Base-by-base conservation (phyloP, 2,113 vertebrate species). In the Meriones unguiculatus region DNA sequence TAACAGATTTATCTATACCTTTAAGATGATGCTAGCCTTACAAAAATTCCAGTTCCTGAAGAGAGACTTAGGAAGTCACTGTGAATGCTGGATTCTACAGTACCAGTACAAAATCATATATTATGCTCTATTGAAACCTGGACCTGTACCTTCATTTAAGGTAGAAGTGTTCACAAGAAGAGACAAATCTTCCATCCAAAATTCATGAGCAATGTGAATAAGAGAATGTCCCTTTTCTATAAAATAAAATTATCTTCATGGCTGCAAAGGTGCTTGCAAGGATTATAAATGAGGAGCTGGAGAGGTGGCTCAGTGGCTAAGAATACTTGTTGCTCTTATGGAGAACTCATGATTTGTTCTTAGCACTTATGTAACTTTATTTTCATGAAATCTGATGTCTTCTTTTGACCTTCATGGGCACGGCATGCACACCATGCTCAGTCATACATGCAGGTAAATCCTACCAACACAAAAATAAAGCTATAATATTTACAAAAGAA, bases 121-220 rank as follows among this genome's bases (percentile, higher is more conserved):
- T 4, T 59, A 10, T 35, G 4, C 25, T 30, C 0, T 1, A 1
- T 7, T 20, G 12, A 76, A 3, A n/a, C 4, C 32, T 35, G 35
- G 13, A 2, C 7, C 14, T 41, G 38, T 4, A 7, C 4, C 10
- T 50, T 86, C 20, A 28, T 69, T 20, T 62, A 18, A 14, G 72
- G 22, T 46, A 15, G 46, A 69, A 25, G 6, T 50, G 12, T 70
- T 73, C 64, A 67, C 5, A 32, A n/a, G 0, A 64, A 28, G 32
- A 15, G 65, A 73, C 25, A 87, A 85, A 90, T 25, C 5, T 46
- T 50, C 64, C 17, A 65, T 28, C 35, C 25, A n/a, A 18, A 87
- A 46, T 32, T 88, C 59, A 85, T 32, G 50, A 73, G 52, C 54
- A 30, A 69, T 14, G 6, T 85, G 91, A 95, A 72, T 15, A 84